Evolutionary conservation across 2,113 vertebrate genomes (phyloP).

Genomic region (Elanus axillaris): DNA sequence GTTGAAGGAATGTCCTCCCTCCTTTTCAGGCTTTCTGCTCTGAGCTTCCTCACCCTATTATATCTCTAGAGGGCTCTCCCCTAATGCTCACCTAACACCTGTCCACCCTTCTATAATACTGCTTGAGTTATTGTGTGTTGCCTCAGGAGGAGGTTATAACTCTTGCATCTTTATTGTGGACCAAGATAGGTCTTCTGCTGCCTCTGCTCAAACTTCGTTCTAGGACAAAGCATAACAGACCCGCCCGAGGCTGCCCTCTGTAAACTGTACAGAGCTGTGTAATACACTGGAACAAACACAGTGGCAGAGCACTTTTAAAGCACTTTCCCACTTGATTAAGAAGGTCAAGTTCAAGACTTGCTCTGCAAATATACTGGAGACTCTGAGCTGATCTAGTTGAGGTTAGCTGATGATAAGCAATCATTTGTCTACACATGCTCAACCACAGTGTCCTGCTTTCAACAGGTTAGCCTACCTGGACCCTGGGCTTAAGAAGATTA

Average conservation of each 20-base stretch:
- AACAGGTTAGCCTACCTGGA: neutral
- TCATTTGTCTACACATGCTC: neutral
- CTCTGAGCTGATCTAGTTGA: neutral
- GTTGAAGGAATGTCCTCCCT: neutral
- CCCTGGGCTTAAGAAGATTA: neutral
- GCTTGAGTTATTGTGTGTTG: neutral
- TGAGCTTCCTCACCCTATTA: neutral
- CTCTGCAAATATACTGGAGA: neutral
- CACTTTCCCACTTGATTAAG: neutral
- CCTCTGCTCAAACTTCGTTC: accelerated
- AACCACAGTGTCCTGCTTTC: neutral
- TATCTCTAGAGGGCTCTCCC: neutral
- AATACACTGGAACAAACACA: neutral
- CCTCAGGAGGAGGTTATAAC: neutral
- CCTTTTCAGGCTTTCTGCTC: neutral
- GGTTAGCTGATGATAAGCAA: neutral
- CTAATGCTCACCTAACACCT: neutral
- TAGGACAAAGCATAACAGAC: neutral
- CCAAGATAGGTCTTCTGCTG: neutral
- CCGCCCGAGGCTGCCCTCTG: neutral
- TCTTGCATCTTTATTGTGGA: neutral
- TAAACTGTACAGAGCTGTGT: neutral
- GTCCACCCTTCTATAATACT: neutral
- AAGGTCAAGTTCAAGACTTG: neutral
- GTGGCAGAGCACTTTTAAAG: neutral